Evolutionary conservation across 1,140 invertebrate genomes (phyloP), one percentile per base, ranked within the genome.

Genomic region (Pomacea maculata): DNA sequence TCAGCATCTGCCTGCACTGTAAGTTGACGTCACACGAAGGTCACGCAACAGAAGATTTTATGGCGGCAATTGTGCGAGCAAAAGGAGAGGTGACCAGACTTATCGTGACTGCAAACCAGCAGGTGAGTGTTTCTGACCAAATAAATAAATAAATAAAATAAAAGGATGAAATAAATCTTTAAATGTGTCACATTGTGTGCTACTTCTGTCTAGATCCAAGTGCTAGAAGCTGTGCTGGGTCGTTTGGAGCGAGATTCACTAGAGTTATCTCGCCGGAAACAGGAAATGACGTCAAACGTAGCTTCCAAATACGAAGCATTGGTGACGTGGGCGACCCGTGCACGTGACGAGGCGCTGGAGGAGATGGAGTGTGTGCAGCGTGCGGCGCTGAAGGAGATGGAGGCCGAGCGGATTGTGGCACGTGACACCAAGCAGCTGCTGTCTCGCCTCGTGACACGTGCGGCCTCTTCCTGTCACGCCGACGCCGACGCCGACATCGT

Each of bases 1-100:
- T 71, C 45, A 78, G 29, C 67, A 78, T 78, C 77, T 78, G 77
- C 45, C 77, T 78, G 45, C 65, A 78, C 52, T 78, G 77, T 65
- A 78, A 78, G 67, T 52, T 78, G 65, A 78, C 77, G 45, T 78
- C 77, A 71, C 77, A 78, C n/a, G 77, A 78, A 57, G 77, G 77
- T 78, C 75, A 78, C 25, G 14, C 21, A 14, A 78, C 75, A 19
- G 63, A 78, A 21, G 75, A 78, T 52, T 67, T 78, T 63, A 65
- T 65, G 17, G 68, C 75, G 14, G 75, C 75, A 3, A 34, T 65
- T 7, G 19, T 45, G 5, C 63, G 63, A 52, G 75, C 75, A 4
- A 78, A n/a, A 11, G 75, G 45, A 52, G 64, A 78, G n/a, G 8
- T 78, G 64, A 25, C 75, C 10, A 21, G 29, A n/a, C 63, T 68